Conservation (phyloP, 1,140 invertebrate species). For the Cherax destructor region DNA sequence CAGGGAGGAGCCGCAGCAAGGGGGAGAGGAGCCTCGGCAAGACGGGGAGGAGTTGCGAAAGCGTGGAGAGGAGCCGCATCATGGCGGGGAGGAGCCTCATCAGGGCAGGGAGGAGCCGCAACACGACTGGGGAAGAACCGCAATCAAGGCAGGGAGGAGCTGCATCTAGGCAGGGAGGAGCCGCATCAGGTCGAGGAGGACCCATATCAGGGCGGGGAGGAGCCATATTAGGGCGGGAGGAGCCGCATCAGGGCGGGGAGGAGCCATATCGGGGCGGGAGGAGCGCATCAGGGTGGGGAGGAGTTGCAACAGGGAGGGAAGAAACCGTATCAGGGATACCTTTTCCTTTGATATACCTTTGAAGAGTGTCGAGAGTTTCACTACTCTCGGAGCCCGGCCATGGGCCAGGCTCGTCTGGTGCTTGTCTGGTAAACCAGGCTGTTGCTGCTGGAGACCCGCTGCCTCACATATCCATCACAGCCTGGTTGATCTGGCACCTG, state of each 20-base stretch:
- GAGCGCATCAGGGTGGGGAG: neutral
- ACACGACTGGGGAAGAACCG: too few species aligned
- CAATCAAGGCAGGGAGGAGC: too few species aligned
- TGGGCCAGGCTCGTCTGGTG: too few species aligned
- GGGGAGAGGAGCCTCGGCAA: neutral
- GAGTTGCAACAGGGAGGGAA: neutral
- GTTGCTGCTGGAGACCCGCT: too few species aligned
- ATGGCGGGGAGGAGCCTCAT: neutral
- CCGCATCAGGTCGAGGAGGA: neutral
- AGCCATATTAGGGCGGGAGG: neutral
- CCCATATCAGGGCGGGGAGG: neutral
- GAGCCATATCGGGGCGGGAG: neutral
- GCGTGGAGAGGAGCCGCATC: neutral
- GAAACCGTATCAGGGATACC: neutral
- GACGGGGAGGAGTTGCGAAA: neutral
- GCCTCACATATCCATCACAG: too few species aligned
- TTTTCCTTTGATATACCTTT: too few species aligned
- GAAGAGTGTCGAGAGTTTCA: too few species aligned
- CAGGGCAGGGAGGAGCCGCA: too few species aligned
- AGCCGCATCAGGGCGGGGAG: neutral
- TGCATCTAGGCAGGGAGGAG: too few species aligned
- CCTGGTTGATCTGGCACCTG: too few species aligned
- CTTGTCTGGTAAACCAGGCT: too few species aligned
- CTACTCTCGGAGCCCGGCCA: too few species aligned
- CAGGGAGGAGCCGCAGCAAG: neutral